Conservation (phyloP, 2,888 invertebrate genomes). For the Lutraria lutraria region DNA sequence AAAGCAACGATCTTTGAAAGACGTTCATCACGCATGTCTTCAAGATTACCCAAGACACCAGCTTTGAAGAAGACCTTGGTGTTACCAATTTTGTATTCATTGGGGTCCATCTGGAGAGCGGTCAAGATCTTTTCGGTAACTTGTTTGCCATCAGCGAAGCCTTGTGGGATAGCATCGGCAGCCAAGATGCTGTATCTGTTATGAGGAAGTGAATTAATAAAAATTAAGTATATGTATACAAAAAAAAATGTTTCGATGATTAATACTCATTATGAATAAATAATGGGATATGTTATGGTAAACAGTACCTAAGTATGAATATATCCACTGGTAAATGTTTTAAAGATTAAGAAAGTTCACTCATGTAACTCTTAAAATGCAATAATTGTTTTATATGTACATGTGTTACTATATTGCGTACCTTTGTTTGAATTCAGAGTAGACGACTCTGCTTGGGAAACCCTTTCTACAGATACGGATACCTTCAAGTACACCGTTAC, state of each 20-base stretch:
- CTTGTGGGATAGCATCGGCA: conserved; percentile 91
- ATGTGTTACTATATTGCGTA: conserved; percentile 88
- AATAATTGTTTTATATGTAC: neutral
- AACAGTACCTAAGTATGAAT: too few relatives aligned
- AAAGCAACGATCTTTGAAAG: conserved; percentile 97
- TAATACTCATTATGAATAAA: neutral
- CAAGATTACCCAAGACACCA: conserved; percentile 99
- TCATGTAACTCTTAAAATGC: neutral
- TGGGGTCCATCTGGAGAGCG: conserved; percentile 93
- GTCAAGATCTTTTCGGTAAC: conserved; percentile 90
- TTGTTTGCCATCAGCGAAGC: conserved; percentile 88
- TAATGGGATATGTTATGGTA: too few relatives aligned
- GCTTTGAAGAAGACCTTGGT: conserved; percentile 99
- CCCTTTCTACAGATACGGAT: conserved; percentile 99
- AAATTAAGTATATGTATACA: neutral
- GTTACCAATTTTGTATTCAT: conserved; percentile 98
- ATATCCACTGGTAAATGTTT: too few relatives aligned
- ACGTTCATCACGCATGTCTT: conserved; percentile 99
- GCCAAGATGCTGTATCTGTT: conserved; percentile 97
- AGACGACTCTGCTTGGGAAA: conserved; percentile 99
- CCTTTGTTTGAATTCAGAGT: conserved; percentile 99
- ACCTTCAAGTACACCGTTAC: conserved; percentile 99
- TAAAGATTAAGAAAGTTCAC: too few relatives aligned
- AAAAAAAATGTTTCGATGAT: neutral
- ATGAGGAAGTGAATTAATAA: neutral